A percentile compares a stretch with the other conserved stretches of the same genome.
Conservation (phyloP, 2,113 vertebrate species). For the Parus major region DNA sequence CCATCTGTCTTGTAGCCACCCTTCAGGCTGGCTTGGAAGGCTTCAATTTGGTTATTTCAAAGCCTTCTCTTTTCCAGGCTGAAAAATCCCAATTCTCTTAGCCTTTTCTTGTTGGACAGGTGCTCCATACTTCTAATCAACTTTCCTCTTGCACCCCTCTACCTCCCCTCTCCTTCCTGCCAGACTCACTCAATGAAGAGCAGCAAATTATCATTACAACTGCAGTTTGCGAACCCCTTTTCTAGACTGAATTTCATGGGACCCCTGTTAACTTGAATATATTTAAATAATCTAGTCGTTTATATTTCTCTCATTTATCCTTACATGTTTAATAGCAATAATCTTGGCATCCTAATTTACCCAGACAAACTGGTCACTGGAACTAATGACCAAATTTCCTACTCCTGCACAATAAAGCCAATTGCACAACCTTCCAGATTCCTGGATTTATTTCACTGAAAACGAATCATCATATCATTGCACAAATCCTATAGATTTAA, state of each 20-base stretch:
- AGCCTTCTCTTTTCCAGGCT: neutral
- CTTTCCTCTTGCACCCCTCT: rapidly evolving
- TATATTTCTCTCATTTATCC: neutral
- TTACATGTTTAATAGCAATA: neutral
- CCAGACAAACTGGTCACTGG: neutral
- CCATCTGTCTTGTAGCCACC: neutral
- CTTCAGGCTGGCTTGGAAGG: neutral
- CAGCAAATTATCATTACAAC: neutral
- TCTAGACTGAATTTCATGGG: neutral
- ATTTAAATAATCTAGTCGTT: neutral
- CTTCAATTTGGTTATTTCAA: neutral
- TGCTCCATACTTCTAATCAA: neutral
- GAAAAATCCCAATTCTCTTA: neutral
- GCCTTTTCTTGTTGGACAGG: neutral
- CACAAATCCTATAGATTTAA: neutral
- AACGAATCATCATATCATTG: neutral
- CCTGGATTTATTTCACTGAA: neutral
- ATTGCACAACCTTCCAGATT: neutral
- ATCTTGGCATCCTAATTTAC: neutral
- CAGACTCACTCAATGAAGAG: neutral
- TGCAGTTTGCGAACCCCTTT: neutral
- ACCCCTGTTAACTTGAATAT: neutral
- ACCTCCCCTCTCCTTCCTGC: rapidly evolving
- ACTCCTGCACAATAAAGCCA: neutral
- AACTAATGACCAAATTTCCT: neutral